Percentiles rank a stretch among this genome's conserved stretches.
These are phyloP conservation scores for Amblyraja radiata DNA, from an alignment of 2,797 vertebrate species.

Conservation along the genomic window DNA sequence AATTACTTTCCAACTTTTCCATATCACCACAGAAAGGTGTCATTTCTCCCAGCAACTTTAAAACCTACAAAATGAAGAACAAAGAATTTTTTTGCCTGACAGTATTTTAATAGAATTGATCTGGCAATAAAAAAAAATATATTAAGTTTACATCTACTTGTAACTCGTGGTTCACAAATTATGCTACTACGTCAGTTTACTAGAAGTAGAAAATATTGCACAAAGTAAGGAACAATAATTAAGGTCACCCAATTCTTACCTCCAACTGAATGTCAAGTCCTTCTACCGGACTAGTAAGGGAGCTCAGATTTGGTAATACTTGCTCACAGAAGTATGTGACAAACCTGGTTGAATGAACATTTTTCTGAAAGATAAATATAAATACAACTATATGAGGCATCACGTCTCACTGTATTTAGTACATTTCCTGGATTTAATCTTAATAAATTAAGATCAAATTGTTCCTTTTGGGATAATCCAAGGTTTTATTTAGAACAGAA, in stretches of 20 bases:
- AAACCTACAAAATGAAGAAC: conserved; percentile 62
- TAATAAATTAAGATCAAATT: neutral
- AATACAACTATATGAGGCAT: neutral
- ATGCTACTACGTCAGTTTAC: neutral
- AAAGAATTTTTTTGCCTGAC: neutral
- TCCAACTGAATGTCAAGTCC: conserved; percentile 94
- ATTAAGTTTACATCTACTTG: neutral
- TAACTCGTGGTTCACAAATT: neutral
- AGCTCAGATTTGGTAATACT: conserved; percentile 85
- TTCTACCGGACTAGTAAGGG: conserved; percentile 82
- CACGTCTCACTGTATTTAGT: neutral
- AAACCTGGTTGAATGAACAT: conserved; percentile 95
- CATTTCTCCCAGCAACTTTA: conserved; percentile 97
- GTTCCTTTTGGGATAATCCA: neutral
- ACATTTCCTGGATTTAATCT: neutral
- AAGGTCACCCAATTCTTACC: conserved; percentile 56
- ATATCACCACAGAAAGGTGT: conserved; percentile 95
- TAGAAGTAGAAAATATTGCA: neutral
- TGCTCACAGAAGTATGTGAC: conserved; percentile 95
- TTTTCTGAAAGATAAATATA: conserved; percentile 71
- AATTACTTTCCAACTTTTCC: conserved; percentile 94
- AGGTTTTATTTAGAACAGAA: neutral
- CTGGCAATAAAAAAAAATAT: neutral
- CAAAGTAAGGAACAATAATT: neutral
- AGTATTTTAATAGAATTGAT: neutral